A percentile compares a stretch with the other conserved stretches of the same genome.
Evolutionary conservation across 2,113 vertebrate genomes (phyloP).

Genomic region (Rhabdornis inornatus): DNA sequence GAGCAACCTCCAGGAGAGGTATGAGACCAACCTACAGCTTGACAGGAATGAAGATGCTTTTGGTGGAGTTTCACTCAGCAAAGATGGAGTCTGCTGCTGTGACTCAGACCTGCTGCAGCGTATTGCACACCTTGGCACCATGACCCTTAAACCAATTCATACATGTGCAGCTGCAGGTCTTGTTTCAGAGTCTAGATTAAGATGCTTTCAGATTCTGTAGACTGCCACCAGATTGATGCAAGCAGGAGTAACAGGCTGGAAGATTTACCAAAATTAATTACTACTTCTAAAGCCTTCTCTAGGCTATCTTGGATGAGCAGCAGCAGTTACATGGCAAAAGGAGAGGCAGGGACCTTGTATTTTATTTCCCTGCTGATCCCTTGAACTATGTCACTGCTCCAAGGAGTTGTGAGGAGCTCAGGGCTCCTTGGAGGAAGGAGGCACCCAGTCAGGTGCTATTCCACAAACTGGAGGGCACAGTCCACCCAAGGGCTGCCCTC

Average conservation of each 20-base stretch:
- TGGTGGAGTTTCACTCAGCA: not conserved
- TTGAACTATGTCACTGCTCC: not conserved
- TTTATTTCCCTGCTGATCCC: not conserved
- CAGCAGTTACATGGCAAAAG: not conserved
- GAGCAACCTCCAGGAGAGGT: not conserved
- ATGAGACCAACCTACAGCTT: not conserved
- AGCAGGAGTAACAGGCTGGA: not conserved
- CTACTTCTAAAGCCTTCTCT: not conserved
- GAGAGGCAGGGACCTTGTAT: not conserved
- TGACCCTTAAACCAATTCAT: not conserved
- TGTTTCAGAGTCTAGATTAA: not conserved
- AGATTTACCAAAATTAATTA: not conserved
- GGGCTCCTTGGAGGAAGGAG: not conserved
- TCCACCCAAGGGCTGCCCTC: not conserved
- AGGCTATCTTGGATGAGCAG: not conserved
- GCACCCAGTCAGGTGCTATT: accelerated
- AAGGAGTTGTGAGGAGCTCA: not conserved
- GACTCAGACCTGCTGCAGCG: not conserved
- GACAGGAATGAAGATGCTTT: not conserved
- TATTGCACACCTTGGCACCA: accelerated
- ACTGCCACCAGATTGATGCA: not conserved
- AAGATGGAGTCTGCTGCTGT: not conserved
- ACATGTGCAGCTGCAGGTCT: not conserved
- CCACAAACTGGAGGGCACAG: not conserved
- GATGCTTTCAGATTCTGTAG: not conserved